Percentiles rank a stretch among this genome's conserved stretches.
phyloP scores from a whole-genome alignment of 2,797 vertebrate genomes.

The Galago senegalensis region DNA sequence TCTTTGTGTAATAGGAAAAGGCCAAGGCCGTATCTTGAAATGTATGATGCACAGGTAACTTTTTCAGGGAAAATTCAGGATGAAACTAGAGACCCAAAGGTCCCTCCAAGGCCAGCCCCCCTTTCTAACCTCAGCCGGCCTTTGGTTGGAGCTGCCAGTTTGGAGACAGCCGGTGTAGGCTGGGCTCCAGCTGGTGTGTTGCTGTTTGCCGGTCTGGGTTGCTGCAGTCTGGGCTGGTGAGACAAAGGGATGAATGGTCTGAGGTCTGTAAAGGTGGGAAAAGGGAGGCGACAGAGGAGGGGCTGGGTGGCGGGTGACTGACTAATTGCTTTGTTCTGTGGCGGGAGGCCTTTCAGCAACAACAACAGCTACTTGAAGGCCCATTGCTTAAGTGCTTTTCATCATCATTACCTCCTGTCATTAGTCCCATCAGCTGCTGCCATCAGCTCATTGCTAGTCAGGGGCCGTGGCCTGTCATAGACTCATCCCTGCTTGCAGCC shows the following conservation, averaged over 20 bases:
- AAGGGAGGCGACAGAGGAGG: constrained; percentile 70
- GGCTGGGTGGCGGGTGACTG: constrained; percentile 49
- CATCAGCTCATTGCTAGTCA: constrained; percentile 70
- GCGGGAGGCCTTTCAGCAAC: constrained; percentile 74
- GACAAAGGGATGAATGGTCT: constrained; percentile 76
- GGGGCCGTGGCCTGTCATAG: constrained; percentile 46
- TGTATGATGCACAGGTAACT: background rate
- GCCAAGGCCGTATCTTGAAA: background rate
- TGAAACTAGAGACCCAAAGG: background rate
- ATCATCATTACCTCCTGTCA: constrained; percentile 78
- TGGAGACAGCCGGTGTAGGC: constrained; percentile 1
- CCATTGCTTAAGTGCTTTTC: constrained; percentile 79
- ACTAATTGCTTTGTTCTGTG: constrained; percentile 79
- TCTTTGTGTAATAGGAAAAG: background rate
- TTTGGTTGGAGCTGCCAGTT: background rate
- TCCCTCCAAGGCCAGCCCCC: background rate
- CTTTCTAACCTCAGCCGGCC: background rate
- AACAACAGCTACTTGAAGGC: constrained; percentile 72
- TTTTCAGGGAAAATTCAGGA: background rate
- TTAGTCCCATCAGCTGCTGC: constrained; percentile 69
- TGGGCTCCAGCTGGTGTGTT: constrained; percentile 63
- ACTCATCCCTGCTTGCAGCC: constrained; percentile 26
- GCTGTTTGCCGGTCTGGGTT: constrained; percentile 52
- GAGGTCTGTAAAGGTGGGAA: constrained; percentile 76
- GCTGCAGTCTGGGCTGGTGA: constrained; percentile 44